Conservation (phyloP, 2,888 invertebrate species). For the Chloroclystis v-ata region DNA sequence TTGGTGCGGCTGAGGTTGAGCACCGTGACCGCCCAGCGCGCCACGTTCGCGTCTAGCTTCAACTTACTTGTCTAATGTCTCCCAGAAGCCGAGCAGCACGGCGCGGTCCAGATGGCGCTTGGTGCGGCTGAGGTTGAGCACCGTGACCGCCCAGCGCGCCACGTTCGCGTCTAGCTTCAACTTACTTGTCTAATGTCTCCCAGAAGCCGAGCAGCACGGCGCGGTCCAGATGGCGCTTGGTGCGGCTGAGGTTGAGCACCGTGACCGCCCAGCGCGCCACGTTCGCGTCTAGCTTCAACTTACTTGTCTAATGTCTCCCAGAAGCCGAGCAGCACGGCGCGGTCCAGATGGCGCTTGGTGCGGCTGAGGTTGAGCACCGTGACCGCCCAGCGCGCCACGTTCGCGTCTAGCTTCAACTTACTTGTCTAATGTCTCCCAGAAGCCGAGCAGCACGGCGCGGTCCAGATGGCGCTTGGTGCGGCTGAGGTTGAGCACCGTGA, state of each 20-base stretch:
- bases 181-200: constrained; percentile 96
- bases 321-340: constrained; percentile 95
- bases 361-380: constrained; percentile 94
- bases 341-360: constrained; percentile 96
- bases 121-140: constrained; percentile 92
- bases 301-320: constrained; percentile 98
- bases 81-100: constrained; percentile 97
- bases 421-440: constrained; percentile 98
- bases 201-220: constrained; percentile 97
- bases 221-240: constrained; percentile 97
- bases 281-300: constrained; percentile 95
- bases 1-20: constrained; percentile 94
- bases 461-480: constrained; percentile 97
- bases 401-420: constrained; percentile 95
- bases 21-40: constrained; percentile 97
- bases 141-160: constrained; percentile 96
- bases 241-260: constrained; percentile 92
- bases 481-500: constrained; percentile 93
- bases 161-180: constrained; percentile 97
- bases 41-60: constrained; percentile 95
- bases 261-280: constrained; percentile 98
- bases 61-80: constrained; percentile 94
- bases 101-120: constrained; percentile 98
- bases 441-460: constrained; percentile 94
- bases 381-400: constrained; percentile 98